phyloP scores from a whole-genome alignment of 2,888 invertebrate genomes.

The Lasius fuliginosus region DNA sequence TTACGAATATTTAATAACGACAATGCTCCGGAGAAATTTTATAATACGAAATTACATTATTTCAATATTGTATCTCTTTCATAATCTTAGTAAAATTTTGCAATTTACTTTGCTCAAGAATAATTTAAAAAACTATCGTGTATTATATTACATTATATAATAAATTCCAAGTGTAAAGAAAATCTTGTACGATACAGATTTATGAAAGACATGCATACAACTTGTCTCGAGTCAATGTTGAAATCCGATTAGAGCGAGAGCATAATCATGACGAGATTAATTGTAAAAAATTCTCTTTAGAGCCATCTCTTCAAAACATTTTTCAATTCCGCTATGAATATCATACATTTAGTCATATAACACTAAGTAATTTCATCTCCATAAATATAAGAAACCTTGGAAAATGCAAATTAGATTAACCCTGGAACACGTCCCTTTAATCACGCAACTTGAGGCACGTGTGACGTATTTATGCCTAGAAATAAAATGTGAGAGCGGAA shows the following conservation, averaged over 20 bases:
- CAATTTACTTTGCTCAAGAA: neutral
- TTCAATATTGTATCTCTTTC: neutral
- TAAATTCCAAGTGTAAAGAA: neutral
- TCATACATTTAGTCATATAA: neutral
- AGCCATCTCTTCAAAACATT: neutral
- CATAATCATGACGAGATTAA: neutral
- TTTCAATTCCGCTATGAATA: neutral
- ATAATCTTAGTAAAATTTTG: neutral
- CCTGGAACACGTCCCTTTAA: neutral
- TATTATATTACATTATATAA: neutral
- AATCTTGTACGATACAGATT: neutral
- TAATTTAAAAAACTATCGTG: neutral
- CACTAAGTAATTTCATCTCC: neutral
- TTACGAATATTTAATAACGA: neutral
- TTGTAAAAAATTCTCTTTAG: neutral
- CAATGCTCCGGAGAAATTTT: neutral
- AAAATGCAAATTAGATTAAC: conserved; percentile 3
- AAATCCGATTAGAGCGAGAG: neutral
- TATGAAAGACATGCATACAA: neutral
- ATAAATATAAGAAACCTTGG: conserved; percentile 6
- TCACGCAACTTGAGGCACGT: neutral
- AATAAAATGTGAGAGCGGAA: neutral
- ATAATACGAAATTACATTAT: neutral
- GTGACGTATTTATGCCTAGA: neutral
- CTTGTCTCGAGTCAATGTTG: neutral